Percentiles rank a stretch among this genome's conserved stretches.
These are phyloP conservation scores for Coleophora flavipennella DNA, from an alignment of 2,888 invertebrate species.

Conservation along the genomic window DNA sequence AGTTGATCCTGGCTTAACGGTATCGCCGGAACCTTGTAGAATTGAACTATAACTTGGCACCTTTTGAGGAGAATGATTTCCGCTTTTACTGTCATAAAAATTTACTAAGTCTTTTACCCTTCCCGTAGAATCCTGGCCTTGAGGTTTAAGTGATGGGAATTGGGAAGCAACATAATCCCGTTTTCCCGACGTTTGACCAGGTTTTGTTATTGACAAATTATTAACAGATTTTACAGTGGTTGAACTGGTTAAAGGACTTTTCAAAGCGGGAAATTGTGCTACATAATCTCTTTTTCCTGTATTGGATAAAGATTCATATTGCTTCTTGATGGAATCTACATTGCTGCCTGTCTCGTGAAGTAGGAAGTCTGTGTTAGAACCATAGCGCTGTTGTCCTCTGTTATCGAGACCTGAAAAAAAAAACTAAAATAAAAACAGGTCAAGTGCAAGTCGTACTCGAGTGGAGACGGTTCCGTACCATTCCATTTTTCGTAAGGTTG, in stretches of 20 bases:
- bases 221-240: background rate
- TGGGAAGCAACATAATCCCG: slow-evolving; percentile 49
- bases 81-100: slow-evolving; percentile 42
- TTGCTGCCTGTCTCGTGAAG: slow-evolving; percentile 44
- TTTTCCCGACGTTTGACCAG: slow-evolving; percentile 24
- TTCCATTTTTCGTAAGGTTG: too few species aligned
- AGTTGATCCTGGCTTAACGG: slow-evolving; percentile 16
- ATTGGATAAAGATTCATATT: slow-evolving; percentile 13
- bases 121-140: slow-evolving; percentile 26
- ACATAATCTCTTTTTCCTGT: slow-evolving; percentile 23
- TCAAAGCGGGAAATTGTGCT: slow-evolving; percentile 27
- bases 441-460: too few species aligned
- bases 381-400: slow-evolving; percentile 32
- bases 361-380: slow-evolving; percentile 51
- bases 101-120: slow-evolving; percentile 58
- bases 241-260: slow-evolving; percentile 3
- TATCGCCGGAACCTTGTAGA: slow-evolving; percentile 30
- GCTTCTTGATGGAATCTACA: background rate
- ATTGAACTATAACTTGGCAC: slow-evolving; percentile 55
- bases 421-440: too few species aligned
- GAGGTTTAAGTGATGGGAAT: slow-evolving; percentile 25
- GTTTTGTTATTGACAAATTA: slow-evolving; percentile 7
- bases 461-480: too few species aligned
- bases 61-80: slow-evolving; percentile 24
- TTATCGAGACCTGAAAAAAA: slow-evolving; percentile 37